These are phyloP conservation scores for Pachypanchax playfairii DNA, from an alignment of 2,113 vertebrate species.

Conservation along the genomic window DNA sequence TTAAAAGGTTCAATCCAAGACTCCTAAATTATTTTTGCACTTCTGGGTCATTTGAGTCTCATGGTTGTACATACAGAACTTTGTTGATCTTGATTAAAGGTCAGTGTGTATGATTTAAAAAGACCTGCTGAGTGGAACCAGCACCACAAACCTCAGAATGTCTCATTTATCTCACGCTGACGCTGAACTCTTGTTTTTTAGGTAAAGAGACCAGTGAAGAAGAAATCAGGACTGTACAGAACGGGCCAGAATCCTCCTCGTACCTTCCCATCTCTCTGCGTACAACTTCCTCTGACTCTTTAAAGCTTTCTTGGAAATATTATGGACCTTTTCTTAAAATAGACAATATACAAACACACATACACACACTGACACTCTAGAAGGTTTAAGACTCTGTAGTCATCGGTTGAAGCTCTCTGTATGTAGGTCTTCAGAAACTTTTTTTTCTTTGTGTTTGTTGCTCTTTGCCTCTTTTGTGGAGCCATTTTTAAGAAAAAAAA, in stretches of 20 bases:
- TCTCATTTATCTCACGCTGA: neutral
- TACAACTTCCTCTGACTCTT: constrained; percentile 83
- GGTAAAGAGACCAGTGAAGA: constrained; percentile 85
- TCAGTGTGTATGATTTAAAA: too few species aligned
- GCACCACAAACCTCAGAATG: too few species aligned
- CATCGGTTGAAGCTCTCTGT: constrained; percentile 72
- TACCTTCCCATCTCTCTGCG: constrained; percentile 45
- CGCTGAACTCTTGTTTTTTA: constrained; percentile 62
- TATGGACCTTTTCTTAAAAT: constrained; percentile 74
- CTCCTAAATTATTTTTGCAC: too few species aligned
- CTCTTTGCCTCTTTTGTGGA: constrained; percentile 86
- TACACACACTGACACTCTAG: constrained; percentile 55
- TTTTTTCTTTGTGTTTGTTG: constrained; percentile 79
- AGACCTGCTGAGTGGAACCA: too few species aligned
- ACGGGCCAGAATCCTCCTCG: constrained; percentile 55
- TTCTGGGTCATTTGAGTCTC: too few species aligned
- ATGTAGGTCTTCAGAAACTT: constrained; percentile 72
- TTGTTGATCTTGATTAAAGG: too few species aligned
- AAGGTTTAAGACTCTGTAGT: constrained; percentile 72
- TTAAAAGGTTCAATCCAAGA: too few species aligned
- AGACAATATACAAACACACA: constrained; percentile 19
- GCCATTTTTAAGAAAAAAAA: constrained; percentile 77
- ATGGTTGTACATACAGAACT: too few species aligned
- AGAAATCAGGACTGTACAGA: constrained; percentile 56
- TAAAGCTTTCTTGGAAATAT: constrained; percentile 84